These are phyloP conservation scores for Helicoverpa armigera DNA, from an alignment of 1,140 invertebrate species.

Conservation along the genomic window DNA sequence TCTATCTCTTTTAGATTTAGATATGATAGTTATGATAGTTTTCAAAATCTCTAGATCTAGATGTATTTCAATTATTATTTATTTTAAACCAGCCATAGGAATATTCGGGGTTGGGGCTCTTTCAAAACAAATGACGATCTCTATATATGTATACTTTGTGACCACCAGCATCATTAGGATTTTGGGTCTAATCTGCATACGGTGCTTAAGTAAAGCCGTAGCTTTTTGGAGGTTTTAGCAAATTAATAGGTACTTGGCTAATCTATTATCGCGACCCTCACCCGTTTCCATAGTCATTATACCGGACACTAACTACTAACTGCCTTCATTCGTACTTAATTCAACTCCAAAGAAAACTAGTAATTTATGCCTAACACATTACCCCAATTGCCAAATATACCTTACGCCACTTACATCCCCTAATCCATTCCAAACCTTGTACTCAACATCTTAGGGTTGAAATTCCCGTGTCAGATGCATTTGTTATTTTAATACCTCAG, in stretches of 20 bases:
- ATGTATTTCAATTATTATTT: too few species aligned
- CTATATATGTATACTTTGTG: not conserved
- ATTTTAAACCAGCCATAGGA: too few species aligned
- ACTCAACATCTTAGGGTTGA: not conserved
- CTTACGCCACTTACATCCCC: constrained; percentile 7
- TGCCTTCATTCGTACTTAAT: constrained; percentile 64
- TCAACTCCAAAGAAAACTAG: constrained; percentile 63
- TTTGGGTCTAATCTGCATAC: not conserved
- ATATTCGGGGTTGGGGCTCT: not conserved
- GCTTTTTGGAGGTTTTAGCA: constrained; percentile 25
- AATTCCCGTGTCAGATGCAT: constrained; percentile 23
- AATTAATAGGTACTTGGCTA: constrained; percentile 33
- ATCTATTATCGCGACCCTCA: constrained; percentile 55
- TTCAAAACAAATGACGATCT: not conserved
- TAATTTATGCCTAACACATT: constrained; percentile 68
- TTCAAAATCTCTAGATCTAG: too few species aligned
- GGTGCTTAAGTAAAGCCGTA: not conserved
- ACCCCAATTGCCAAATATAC: constrained; percentile 62
- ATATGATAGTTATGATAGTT: too few species aligned
- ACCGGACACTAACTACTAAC: constrained; percentile 64
- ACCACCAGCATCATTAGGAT: not conserved
- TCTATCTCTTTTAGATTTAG: not conserved
- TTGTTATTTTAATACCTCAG: constrained; percentile 60
- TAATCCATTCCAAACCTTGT: constrained; percentile 9
- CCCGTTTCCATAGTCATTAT: constrained; percentile 54